Conservation (phyloP, 2,113 vertebrate genomes). For the Diadophis punctatus region DNA sequence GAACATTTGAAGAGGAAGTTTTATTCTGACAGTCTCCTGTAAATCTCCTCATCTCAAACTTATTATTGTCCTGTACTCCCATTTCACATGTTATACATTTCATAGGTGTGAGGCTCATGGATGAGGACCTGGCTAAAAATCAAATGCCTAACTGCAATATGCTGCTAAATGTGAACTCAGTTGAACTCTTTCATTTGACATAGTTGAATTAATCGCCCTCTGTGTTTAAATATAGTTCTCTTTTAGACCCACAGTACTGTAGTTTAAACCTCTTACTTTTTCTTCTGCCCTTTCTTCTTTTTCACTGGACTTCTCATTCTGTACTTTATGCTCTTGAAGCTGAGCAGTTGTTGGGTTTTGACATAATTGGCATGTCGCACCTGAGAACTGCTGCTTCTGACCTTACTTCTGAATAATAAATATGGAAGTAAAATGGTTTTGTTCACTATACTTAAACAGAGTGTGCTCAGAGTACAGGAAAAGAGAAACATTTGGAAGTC, state of each 20-base stretch:
- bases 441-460: background rate
- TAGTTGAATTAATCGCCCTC: background rate
- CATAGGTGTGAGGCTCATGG: background rate
- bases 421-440: background rate
- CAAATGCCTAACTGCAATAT: background rate
- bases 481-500: background rate
- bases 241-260: background rate
- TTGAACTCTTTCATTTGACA: background rate
- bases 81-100: background rate
- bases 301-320: background rate
- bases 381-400: background rate
- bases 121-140: background rate
- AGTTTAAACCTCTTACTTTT: background rate
- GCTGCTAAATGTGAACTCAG: background rate
- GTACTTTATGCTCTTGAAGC: background rate
- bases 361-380: background rate
- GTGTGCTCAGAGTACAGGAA: background rate
- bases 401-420: background rate
- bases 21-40: background rate
- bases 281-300: background rate
- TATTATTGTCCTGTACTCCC: background rate
- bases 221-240: background rate
- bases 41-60: background rate
- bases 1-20: background rate
- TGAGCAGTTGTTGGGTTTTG: background rate